Conservation (phyloP, 2,113 vertebrate genomes). For the Rhinolophus ferrumequinum region DNA sequence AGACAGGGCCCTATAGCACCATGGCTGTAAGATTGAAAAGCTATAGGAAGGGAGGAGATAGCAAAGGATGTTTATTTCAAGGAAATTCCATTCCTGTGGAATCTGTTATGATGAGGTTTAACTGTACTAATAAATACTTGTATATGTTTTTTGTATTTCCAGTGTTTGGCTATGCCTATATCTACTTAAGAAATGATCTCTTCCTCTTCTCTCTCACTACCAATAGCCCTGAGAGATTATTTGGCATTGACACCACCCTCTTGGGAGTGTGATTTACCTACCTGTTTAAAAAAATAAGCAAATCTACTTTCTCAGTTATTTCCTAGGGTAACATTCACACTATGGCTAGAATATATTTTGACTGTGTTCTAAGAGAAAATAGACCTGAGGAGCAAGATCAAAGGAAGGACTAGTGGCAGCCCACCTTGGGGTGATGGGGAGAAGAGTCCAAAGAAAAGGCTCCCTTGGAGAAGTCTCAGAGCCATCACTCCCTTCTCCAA, state of each 20-base stretch:
- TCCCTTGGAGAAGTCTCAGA: background rate
- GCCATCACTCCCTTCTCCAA: background rate
- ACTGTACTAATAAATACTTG: background rate
- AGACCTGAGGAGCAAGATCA: background rate
- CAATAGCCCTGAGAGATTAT: background rate
- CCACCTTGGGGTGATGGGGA: background rate
- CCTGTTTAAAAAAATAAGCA: slow-evolving; percentile 40
- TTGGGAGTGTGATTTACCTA: background rate
- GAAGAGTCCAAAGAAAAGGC: background rate
- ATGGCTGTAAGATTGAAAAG: slow-evolving; percentile 31
- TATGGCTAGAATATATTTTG: background rate
- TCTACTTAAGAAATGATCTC: background rate
- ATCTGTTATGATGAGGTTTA: background rate
- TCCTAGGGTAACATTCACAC: background rate
- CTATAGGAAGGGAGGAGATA: background rate
- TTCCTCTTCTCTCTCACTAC: background rate
- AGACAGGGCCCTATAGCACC: background rate
- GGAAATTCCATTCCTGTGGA: slow-evolving; percentile 10
- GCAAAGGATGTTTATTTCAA: slow-evolving; percentile 54
- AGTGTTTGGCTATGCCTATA: background rate
- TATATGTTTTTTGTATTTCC: background rate
- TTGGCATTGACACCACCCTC: background rate
- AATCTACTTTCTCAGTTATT: background rate
- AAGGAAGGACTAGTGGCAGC: background rate
- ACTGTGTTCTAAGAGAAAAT: slow-evolving; percentile 2